A percentile compares a stretch with the other conserved stretches of the same genome.
These are phyloP conservation scores for Augiades crinisus DNA, from an alignment of 2,888 invertebrate species.

Conservation along the genomic window DNA sequence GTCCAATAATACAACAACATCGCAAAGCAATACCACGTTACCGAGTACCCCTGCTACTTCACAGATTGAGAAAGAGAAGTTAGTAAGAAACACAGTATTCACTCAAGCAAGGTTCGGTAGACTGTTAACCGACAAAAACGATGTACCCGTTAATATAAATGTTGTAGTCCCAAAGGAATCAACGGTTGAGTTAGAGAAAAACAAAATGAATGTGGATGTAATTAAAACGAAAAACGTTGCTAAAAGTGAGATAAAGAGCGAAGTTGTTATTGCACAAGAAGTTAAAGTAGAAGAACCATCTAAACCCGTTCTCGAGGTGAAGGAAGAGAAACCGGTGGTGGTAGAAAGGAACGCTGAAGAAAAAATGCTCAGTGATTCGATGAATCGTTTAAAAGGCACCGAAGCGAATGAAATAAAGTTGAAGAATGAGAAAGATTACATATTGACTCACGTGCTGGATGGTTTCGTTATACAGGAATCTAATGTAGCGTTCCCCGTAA, in stretches of 20 bases:
- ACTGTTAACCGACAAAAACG: constrained; percentile 52
- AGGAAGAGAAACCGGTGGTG: constrained; percentile 27
- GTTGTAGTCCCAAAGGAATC: constrained; percentile 17
- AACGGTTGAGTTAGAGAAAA: constrained; percentile 25
- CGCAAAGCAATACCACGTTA: no score
- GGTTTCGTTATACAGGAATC: constrained; percentile 75
- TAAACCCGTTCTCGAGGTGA: constrained; percentile 25
- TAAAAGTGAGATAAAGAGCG: constrained; percentile 27
- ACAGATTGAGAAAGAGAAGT: constrained; percentile 51
- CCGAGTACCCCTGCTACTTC: no score
- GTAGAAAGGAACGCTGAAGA: constrained; percentile 32
- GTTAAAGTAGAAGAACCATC: constrained; percentile 18
- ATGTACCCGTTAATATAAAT: constrained; percentile 26
- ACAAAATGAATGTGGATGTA: constrained; percentile 13
- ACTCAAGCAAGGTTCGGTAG: constrained; percentile 63
- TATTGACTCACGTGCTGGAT: constrained; percentile 67
- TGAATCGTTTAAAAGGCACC: constrained; percentile 33
- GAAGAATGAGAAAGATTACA: constrained; percentile 42
- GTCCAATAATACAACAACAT: no score
- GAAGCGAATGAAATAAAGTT: constrained; percentile 34
- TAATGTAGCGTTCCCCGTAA: constrained; percentile 69
- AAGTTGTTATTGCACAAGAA: constrained; percentile 26
- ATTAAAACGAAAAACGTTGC: constrained; percentile 26
- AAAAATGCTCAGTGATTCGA: constrained; percentile 36
- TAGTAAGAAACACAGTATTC: constrained; percentile 66